Evolutionary conservation across 2,113 vertebrate genomes (phyloP), one percentile per base, ranked within the genome.

Genomic region (Pseudorhombus dupliciocellatus): DNA sequence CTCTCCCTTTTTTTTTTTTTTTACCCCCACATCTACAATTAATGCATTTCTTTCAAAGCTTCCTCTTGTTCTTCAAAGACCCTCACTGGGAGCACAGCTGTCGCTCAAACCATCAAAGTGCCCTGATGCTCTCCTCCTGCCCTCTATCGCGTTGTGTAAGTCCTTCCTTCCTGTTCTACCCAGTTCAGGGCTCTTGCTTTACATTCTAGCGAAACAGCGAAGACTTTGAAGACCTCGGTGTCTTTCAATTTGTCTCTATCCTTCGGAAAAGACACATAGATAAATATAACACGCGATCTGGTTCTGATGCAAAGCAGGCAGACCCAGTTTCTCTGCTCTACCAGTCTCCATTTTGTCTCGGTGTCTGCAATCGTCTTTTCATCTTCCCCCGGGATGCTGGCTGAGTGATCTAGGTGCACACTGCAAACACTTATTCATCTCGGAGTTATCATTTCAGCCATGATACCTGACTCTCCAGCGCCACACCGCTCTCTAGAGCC

Each of bases 51-150:
- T 88, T 89, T 92, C 56, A 40, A 67, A 63, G 61, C 75, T 59
- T 83, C 75, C 64, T 72, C 82, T 88, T 81, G 76, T 81, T 87
- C 87, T 88, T 91, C 86, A 90, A 82, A 89, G 80, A 80, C 58
- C 22, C 79, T 87, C 81, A 79, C 68, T 53, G 37, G 77, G 79
- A 77, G 78, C 77, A 73, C 89, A 87, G 83, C 84, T 91, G 89
- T 87, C 80, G 74, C 76, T 81, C 78, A 66, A 81, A 83, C 70
- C 74, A 89, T 90, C 84, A 88, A 91, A 89, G 85, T 84, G 62
- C 64, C 67, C 53, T 56, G 48, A 26, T 54, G 58, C 79, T 62
- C 70, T 65, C 63, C 52, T 44, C 40, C 73, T 77, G 61, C 77
- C 84, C 80, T 63, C 59, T 16, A 77, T 34, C 24, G 64, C 21